Conservation (phyloP, 2,113 vertebrate species). For the Platichthys flesus region DNA sequence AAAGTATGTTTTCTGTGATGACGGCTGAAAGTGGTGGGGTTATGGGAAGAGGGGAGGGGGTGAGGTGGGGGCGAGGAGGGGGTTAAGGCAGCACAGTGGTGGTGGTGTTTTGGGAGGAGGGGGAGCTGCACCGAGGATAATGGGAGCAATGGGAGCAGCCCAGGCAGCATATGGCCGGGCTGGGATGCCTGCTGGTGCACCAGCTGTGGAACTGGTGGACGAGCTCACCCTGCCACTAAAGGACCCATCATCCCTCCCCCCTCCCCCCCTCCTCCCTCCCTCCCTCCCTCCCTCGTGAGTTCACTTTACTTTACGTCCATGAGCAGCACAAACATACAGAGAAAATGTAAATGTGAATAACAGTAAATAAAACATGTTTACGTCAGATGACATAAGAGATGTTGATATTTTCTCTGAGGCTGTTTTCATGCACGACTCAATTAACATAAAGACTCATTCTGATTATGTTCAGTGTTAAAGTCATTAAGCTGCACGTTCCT, state of each 20-base stretch:
- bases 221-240: conserved; percentile 85
- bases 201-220: conserved; percentile 92
- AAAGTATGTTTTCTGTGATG: neutral
- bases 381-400: too few species aligned
- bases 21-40: conserved; percentile 10
- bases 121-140: conserved; percentile 85
- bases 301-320: conserved; percentile 9
- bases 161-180: conserved; percentile 91
- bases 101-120: conserved; percentile 6
- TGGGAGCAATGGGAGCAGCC: conserved; percentile 91
- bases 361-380: neutral
- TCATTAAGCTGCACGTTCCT: too few species aligned
- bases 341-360: neutral
- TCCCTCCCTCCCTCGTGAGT: conserved; percentile 52
- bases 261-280: conserved; percentile 55
- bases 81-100: conserved; percentile 3
- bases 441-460: too few species aligned
- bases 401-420: neutral
- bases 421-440: neutral
- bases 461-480: too few species aligned
- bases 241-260: conserved; percentile 72
- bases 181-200: conserved; percentile 91
- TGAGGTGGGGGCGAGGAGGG: neutral
- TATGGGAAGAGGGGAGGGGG: neutral
- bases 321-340: neutral